Evolutionary conservation across 1,140 invertebrate genomes (phyloP), one percentile per base, ranked within the genome.

Genomic region (Solenopsis invicta): DNA sequence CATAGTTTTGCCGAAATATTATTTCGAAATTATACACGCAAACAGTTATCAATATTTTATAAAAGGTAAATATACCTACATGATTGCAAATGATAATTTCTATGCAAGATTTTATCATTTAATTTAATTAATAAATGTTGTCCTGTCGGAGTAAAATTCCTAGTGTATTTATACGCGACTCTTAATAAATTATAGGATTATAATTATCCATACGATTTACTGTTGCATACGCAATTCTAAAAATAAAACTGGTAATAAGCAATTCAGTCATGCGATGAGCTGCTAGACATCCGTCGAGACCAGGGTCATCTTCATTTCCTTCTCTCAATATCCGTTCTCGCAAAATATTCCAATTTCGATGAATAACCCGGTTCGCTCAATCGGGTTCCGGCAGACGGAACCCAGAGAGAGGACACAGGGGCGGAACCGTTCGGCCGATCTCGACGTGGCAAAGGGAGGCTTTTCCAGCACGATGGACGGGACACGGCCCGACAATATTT

Each of bases 401-500:
- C 52, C 18, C 64, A 21, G 64, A 21, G 64, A 21, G 29, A 21
- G n/a, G 34, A 18, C 29, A 21, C 4, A 41, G 13, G 50, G 37
- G 48, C 29, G 48, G 77, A 34, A 69, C 69, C 87, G 77, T 75
- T 18, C 74, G 84, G 87, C 76, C 45, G 74, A 84, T 85, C 72
- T 61, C 34, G 61, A 16, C 54, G 62, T 8, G 56, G 50, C 13
- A 37, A n/a, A 54, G 41, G 45, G 34, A 62, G 21, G 56, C 62
- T 54, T 69, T 54, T 24, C 62, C 52, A 12, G 12, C 12, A 48
- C 71, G 81, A 37, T 64, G 50, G 64, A 16, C 16, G 50, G 64
- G 45, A 54, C 34, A 41, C 78, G 69, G 52, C 24, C 24, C 81
- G 81, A 75, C 69, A 71, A 92, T 92, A 92, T 94, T 93, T 92